Evolutionary conservation across 2,797 vertebrate species (phyloP).

Genomic region (Hemibagrus guttatus): DNA sequence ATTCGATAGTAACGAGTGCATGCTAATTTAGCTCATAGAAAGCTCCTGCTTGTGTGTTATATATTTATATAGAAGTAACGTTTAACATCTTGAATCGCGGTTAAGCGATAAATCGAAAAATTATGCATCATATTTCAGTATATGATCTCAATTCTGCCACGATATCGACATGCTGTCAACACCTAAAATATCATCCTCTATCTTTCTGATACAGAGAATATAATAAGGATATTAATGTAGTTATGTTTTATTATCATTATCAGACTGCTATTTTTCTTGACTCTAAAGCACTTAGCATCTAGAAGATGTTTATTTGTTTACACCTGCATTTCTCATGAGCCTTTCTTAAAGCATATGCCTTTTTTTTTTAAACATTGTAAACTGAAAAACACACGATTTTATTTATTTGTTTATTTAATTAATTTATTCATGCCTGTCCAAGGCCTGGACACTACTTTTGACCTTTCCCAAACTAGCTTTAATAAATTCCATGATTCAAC

Average conservation of each 20-base stretch:
- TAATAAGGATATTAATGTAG: not conserved
- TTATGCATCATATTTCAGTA: not conserved
- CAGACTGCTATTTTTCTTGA: not conserved
- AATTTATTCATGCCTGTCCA: not conserved
- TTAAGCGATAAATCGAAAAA: not conserved
- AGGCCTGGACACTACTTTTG: not conserved
- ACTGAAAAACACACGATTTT: not conserved
- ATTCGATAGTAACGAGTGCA: not conserved
- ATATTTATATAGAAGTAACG: not conserved
- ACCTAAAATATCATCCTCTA: not conserved
- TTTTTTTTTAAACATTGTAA: not conserved
- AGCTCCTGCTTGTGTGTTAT: not conserved
- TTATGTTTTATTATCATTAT: not conserved
- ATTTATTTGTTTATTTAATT: not conserved
- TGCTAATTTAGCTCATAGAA: not conserved
- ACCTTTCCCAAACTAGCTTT: not conserved
- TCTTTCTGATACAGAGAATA: not conserved
- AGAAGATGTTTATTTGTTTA: not conserved
- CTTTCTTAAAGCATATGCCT: not conserved
- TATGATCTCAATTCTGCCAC: not conserved
- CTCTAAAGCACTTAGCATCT: not conserved
- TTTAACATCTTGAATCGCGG: not conserved
- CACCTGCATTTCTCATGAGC: not conserved
- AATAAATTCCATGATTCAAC: not conserved
- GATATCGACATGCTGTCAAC: not conserved